phyloP scores from a whole-genome alignment of 2,113 vertebrate species.

The Callionymus lyra region DNA sequence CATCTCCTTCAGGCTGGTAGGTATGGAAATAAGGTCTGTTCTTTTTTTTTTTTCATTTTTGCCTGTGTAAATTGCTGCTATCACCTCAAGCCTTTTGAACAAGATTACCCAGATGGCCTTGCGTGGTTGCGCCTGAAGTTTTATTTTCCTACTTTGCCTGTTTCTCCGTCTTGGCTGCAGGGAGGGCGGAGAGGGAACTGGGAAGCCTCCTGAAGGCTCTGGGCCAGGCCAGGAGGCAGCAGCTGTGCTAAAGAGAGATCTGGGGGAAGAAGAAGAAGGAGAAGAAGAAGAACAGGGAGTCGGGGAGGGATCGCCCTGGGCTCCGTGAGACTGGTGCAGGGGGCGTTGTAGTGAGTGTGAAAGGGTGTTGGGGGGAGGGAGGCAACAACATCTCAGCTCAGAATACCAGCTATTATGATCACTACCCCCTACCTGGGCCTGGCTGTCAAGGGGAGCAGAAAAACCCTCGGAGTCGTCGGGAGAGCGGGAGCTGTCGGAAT shows the following conservation, averaged over 20 bases:
- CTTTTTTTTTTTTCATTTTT: slow-evolving; percentile 43
- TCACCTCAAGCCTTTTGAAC: slow-evolving; percentile 73
- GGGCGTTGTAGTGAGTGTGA: slow-evolving; percentile 35
- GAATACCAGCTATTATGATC: slow-evolving; percentile 42
- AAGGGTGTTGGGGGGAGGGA: slow-evolving; percentile 11
- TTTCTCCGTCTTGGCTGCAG: slow-evolving; percentile 58
- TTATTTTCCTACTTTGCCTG: slow-evolving; percentile 65
- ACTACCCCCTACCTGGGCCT: slow-evolving; percentile 42
- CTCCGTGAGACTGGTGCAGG: slow-evolving; percentile 36
- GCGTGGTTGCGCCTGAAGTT: slow-evolving; percentile 69
- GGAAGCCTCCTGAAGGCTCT: slow-evolving; percentile 61
- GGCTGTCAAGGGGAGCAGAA: slow-evolving; percentile 29
- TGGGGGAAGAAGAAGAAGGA: slow-evolving; percentile 35
- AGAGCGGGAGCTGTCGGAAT: slow-evolving; percentile 14
- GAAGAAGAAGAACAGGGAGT: slow-evolving; percentile 24
- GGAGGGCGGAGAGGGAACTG: slow-evolving; percentile 55
- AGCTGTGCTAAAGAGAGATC: slow-evolving; percentile 66
- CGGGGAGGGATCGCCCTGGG: slow-evolving; percentile 36
- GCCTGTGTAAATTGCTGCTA: slow-evolving; percentile 72
- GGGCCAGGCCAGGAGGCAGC: slow-evolving; percentile 60
- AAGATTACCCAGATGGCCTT: slow-evolving; percentile 77
- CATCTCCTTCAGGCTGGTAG: slow-evolving; percentile 67
- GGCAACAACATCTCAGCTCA: slow-evolving; percentile 32
- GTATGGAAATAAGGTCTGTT: slow-evolving; percentile 71
- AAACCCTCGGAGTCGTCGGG: slow-evolving; percentile 33